Evolutionary conservation across 2,113 vertebrate species (phyloP).

Genomic region (Phocoena phocoena): DNA sequence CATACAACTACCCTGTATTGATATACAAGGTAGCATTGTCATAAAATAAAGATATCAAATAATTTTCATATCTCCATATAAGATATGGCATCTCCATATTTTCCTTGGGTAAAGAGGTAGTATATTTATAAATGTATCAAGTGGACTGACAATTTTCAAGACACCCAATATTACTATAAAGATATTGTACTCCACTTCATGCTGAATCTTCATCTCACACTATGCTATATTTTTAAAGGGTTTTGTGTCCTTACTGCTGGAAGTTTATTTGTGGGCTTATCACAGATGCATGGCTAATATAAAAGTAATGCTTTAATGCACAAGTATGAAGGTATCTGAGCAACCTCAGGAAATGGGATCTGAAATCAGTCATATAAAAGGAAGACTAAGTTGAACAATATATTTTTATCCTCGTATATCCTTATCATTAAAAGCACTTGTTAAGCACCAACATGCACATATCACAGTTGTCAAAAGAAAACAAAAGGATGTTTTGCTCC

Average conservation of each 20-base stretch:
- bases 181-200: not conserved
- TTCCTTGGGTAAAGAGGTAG: constrained; percentile 1
- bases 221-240: not conserved
- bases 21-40: not conserved
- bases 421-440: constrained; percentile 24
- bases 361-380: not conserved
- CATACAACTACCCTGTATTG: not conserved
- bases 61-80: not conserved
- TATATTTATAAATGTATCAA: constrained; percentile 14
- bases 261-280: not conserved
- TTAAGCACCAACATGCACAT: not conserved
- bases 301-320: constrained; percentile 27
- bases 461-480: constrained; percentile 27
- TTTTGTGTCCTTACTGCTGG: not conserved
- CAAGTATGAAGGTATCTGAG: not conserved
- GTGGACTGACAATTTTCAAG: not conserved
- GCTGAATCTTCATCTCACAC: constrained; percentile 15
- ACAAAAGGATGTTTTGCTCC: not conserved
- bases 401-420: not conserved
- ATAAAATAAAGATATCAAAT: constrained; percentile 23
- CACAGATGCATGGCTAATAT: not conserved
- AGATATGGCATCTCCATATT: not conserved
- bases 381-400: not conserved
- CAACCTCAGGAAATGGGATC: not conserved
- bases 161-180: not conserved